phyloP scores from a whole-genome alignment of 1,140 invertebrate genomes.

The Bombyx mandarina region DNA sequence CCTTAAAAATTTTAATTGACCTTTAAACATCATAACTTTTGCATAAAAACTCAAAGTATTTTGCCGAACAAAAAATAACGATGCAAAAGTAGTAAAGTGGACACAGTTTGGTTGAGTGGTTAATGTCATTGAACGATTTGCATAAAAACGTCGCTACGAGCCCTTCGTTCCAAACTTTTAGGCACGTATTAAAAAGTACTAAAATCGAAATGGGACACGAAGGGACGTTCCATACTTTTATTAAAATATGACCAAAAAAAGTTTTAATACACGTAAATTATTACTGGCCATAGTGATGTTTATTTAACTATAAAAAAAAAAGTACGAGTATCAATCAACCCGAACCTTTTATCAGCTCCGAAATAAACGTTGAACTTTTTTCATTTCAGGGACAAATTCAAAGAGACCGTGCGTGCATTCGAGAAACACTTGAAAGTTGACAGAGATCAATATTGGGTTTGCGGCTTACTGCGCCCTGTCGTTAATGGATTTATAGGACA shows the following conservation, averaged over 20 bases:
- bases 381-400: conserved; percentile 19
- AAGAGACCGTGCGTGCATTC: conserved; percentile 12
- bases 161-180: conserved; percentile 52
- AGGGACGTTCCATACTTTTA: conserved; percentile 34
- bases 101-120: conserved; percentile 56
- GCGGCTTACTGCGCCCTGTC: conserved; percentile 8
- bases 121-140: conserved; percentile 57
- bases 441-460: conserved; percentile 15
- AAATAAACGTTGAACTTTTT: conserved; percentile 24
- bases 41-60: conserved; percentile 1
- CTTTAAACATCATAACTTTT: too few relatives aligned
- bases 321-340: too few relatives aligned
- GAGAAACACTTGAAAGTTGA: conserved; percentile 15
- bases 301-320: too few relatives aligned
- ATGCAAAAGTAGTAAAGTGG: conserved; percentile 41
- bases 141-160: conserved; percentile 50
- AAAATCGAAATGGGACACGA: conserved; percentile 59
- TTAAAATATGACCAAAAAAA: too few relatives aligned
- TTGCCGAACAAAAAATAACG: not conserved
- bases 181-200: conserved; percentile 54
- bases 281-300: too few relatives aligned
- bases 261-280: too few relatives aligned
- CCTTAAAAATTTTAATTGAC: not conserved
- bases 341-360: conserved; percentile 6
- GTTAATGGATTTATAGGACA: too few relatives aligned